Base-by-base conservation (phyloP, 2,113 vertebrate species). In the Oryzias celebensis region DNA sequence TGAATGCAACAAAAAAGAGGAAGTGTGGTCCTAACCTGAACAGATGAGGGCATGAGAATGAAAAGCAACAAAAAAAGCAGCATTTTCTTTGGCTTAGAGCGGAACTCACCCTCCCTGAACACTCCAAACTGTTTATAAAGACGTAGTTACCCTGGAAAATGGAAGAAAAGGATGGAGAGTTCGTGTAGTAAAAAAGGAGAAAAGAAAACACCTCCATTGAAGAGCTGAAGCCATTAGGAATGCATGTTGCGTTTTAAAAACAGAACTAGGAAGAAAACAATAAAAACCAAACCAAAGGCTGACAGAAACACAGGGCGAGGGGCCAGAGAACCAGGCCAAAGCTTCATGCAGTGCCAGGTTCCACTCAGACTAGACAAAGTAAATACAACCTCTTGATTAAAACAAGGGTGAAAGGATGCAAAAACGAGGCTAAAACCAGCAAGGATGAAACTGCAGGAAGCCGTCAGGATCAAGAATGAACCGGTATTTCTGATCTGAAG, bases 301-400 rank as follows among this genome's bases (percentile, higher is more conserved):
- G 56, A 75, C 49, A 46, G 43, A 43, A 58, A 62, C 58, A 56
- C 68, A 45, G 53, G 51, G 65, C 28, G 61, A 57, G 54, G 55
- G 68, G 57, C 49, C 52, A 74, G 66, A 77, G 74, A 75, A 64
- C 44, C 73, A 44, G 76, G 51, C 76, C 64, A 59, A 56, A 74
- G 65, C 72, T 68, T 17, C 46, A 68, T 31, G 43, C 53, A 52
- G 86, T 26, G 82, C 83, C 87, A 83, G 81, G 78, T 85, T 85
- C 73, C 76, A 82, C 76, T 81, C 77, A 71, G 75, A 81, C 81
- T 68, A 77, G 69, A 82, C 77, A 83, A 77, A 79, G 71, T 83
- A 84, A 84, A 84, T 80, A 78, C 73, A 83, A 68, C 69, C 54
- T 58, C 65, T 75, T 78, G 71, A 87, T 86, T 73, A 78, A 72